Evolutionary conservation across 2,113 vertebrate genomes (phyloP).

Genomic region (Actenoides lindsayi): DNA sequence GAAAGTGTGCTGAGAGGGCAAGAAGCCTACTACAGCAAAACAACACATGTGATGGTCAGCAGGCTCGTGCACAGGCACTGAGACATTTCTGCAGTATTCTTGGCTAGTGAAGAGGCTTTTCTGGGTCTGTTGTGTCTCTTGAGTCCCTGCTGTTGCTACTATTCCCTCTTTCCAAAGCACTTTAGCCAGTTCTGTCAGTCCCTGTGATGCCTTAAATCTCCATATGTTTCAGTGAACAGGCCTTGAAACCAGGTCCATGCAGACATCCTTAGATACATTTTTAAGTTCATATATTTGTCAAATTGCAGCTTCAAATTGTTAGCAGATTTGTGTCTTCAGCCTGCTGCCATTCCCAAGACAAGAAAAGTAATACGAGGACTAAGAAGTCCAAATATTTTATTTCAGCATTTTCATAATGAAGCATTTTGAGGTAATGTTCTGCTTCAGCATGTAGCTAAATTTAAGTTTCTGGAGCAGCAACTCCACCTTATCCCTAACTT

Average conservation of each 20-base stretch:
- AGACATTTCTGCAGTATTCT: not conserved
- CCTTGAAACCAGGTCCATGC: not conserved
- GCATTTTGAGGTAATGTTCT: not conserved
- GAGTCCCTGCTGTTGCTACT: not conserved
- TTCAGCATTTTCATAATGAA: not conserved
- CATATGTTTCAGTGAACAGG: not conserved
- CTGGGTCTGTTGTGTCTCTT: not conserved
- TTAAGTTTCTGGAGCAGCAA: constrained; percentile 6
- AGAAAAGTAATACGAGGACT: not conserved
- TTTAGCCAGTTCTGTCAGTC: not conserved
- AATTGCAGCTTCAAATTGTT: not conserved
- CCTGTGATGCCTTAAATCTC: not conserved
- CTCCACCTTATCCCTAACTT: not conserved
- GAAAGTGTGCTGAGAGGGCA: not conserved
- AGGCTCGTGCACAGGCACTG: not conserved
- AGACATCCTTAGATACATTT: not conserved
- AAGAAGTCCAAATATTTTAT: not conserved
- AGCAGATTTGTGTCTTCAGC: not conserved
- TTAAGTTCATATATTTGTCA: not conserved
- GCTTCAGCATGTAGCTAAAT: not conserved
- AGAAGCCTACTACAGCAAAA: not conserved
- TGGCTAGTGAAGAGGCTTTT: not conserved
- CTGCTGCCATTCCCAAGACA: not conserved
- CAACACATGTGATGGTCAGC: not conserved
- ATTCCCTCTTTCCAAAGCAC: not conserved